Base-by-base conservation (phyloP, 2,113 vertebrate species). In the Plecotus auritus region DNA sequence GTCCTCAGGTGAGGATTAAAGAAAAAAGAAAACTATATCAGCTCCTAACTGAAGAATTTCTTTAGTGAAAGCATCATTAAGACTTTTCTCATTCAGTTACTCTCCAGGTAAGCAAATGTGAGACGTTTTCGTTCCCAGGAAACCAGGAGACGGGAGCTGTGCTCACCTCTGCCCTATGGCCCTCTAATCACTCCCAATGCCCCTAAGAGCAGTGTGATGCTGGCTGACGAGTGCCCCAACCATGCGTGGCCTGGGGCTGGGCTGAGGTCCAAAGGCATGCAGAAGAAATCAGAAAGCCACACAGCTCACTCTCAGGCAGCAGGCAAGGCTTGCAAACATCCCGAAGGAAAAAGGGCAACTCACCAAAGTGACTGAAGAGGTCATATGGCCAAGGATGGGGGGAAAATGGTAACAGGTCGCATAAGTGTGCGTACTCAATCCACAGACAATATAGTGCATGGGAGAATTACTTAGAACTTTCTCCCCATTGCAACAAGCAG, bases 381-480 rank as follows among this genome's bases (percentile, higher is more conserved):
- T 90, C 80, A 56, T 85, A 84, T 45, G 94, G 89, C 47, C 95
- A 95, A 97, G 96, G 89, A 76, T 49, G 30, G 0, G 30, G 96
- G 90, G 72, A 54, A 87, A 93, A 97, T 66, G 1, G 85, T 95
- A 97, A 98, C 73, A 97, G 73, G 88, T 64, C 85, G 70, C 82
- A 23, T 86, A 93, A 91, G 70, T 83, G 85, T 77, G 83, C 85
- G 51, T 9, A 96, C 72, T 59, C 83, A 56, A 92, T 64, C 37
- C 78, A 91, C 56, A 95, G 76, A 95, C 92, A 96, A 96, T 42
- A 86, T 0, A 6, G 89, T 9, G 3, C 77, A 77, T 4, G 81
- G 84, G 59, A 73, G 49, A 94, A 40, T 2, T 56, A 30, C 70
- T 85, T 76, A 51, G 66, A 93, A 82, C n/a, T 32, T 69, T 23